Evolutionary conservation across 2,797 vertebrate species (phyloP), one percentile per base, ranked within the genome.

Genomic region (Bucorvus abyssinicus): DNA sequence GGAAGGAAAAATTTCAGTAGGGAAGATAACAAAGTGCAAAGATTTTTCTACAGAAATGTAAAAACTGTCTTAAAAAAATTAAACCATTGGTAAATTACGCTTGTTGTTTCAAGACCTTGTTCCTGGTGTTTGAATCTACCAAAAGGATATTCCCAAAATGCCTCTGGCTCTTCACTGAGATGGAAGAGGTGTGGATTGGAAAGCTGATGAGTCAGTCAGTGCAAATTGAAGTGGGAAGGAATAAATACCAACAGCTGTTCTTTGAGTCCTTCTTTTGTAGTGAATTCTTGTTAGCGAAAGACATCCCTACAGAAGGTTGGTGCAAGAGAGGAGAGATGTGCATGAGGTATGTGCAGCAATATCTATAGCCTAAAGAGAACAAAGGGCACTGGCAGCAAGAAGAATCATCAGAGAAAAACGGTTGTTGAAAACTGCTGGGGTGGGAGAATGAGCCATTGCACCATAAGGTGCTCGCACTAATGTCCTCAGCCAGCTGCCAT

Each of bases 381-480:
- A 14, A 67, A n/a, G 18, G 22, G 9, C 14, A 8, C 15, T 27
- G 40, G 17, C 38, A 78, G 63, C 36, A 70, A 59, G 60, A 63
- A 24, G 26, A 80, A 32, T 15, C 5, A 6, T 50, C 26, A 38
- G 42, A 59, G 23, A 47, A 65, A 44, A 74, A 30, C 12, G 10
- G 7, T 27, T 76, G 22, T 36, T 67, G 49, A 61, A 85, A 82
- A 34, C 20, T 38, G 2, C 19, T 45, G n/a, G 13, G 19, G 20
- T n/a, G 2, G 5, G 6, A 9, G 17, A 75, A 32, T 3, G 22
- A 56, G 42, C 36, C 21, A 4, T 14, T 65, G 32, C 16, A 30
- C 5, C 0, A 0, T 27, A 47, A 53, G 22, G 8, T 75, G 38
- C 11, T 29, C 40, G 15, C 6, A 6, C 36, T 50, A 7, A 14